Evolutionary conservation across 2,113 vertebrate genomes (phyloP), one percentile per base, ranked within the genome.

Genomic region (Rhinoptilus africanus): DNA sequence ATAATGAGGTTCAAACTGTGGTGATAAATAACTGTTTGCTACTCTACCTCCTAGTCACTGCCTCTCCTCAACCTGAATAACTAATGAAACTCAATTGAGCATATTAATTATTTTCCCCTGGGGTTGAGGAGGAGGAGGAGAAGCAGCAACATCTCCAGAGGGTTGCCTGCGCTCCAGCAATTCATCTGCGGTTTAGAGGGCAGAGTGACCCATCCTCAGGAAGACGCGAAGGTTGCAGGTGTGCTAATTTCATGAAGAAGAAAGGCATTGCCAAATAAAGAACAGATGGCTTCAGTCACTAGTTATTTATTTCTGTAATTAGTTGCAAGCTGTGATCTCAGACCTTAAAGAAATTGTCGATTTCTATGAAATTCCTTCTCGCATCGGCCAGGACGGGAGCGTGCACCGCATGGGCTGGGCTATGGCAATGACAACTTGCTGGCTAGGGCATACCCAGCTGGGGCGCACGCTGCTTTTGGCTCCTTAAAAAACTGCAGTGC

Each of bases 291-390:
- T 95, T 63, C 80, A 98, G 97, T 97, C 98, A 96, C 95, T 39
- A 83, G 97, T 98, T 98, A 98, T 98, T 98, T 98, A 98, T 98
- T 98, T 97, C 97, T 97, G 97, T 98, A 98, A 98, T 98, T 97
- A 98, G 87, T 72, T 54, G 34, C 97, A 94, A 96, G 95, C 98
- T 98, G 97, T 67, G 96, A 95, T 95, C 95, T 97, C 86, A 62
- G 87, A 94, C 94, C 95, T 97, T 96, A 85, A 97, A 97, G 97
- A 96, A 97, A 96, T 73, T 83, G 84, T 81, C 4, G 48, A 48
- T 97, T 97, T 87, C 93, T 90, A 8, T 95, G 96, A 95, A 97
- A 97, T 91, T 88, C 63, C 83, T 97, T 50, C 68, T 85, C 4
- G 5, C 10, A 0, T 4, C 12, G 6, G 48, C 63, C 62, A 34